phyloP scores from a whole-genome alignment of 2,113 vertebrate species.

The Halcyon malimbica region DNA sequence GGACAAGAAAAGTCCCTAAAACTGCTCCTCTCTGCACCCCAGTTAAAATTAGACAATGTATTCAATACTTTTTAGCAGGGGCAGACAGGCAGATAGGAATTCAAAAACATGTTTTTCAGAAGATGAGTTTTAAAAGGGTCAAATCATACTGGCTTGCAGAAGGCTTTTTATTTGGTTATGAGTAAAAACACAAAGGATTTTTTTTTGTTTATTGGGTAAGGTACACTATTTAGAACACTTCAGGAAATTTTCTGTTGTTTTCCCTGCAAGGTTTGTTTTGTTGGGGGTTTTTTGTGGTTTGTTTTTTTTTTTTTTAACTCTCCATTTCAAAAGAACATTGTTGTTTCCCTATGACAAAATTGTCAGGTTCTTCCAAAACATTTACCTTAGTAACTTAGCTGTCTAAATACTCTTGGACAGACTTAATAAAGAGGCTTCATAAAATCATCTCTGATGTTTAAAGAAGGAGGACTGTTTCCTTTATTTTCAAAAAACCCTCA shows the following conservation, averaged over 20 bases:
- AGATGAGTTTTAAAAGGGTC: background rate
- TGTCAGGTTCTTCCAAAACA: background rate
- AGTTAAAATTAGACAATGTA: background rate
- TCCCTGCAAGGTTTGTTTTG: background rate
- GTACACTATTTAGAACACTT: background rate
- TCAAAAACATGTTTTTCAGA: background rate
- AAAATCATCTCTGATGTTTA: too few relatives aligned
- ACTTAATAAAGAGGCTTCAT: too few relatives aligned
- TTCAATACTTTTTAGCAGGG: background rate
- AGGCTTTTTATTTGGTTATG: background rate
- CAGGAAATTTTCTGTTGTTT: background rate
- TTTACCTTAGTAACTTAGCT: background rate
- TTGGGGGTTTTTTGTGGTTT: background rate
- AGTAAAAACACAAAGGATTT: rapidly evolving
- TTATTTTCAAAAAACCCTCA: background rate
- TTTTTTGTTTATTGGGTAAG: background rate
- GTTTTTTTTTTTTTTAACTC: background rate
- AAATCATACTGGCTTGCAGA: background rate
- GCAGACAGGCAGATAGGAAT: background rate
- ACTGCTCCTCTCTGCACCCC: background rate
- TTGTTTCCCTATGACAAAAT: background rate
- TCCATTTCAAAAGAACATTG: background rate
- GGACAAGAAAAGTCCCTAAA: background rate
- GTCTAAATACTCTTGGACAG: background rate
- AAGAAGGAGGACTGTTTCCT: background rate